Evolutionary conservation across 2,888 invertebrate species (phyloP), one percentile per base, ranked within the genome.

Genomic region (Heteropelma amictum): DNA sequence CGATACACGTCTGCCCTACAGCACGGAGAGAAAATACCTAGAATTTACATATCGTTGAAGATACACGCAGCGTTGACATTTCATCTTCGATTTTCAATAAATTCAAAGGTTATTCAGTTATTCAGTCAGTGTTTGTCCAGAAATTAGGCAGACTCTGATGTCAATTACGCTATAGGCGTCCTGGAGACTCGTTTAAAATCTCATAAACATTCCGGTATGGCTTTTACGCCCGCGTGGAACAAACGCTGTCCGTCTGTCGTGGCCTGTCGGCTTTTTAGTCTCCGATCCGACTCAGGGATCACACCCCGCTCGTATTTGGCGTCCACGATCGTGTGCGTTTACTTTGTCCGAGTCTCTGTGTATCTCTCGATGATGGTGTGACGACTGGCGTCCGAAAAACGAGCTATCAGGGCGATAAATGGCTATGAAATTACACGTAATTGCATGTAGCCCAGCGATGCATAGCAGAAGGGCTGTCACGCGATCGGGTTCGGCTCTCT

Each of bases 401-500:
- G 77, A 80, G 79, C 72, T 80, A 80, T 77, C 78, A 74, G 73
- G 45, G 68, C 76, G 81, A 80, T 82, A 83, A 85, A 85, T 79
- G 82, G 81, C 81, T 79, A 80, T 80, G 80, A 83, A 84, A 83
- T 82, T 82, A 81, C 79, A 75, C 76, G 78, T 82, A 80, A 84
- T 82, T 82, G 82, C 79, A 70, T 63, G 81, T 79, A 81, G 80
- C 80, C 77, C 74, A 76, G 67, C 67, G 71, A 67, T 67, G 67
- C 67, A 68, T 61, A 49, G 71, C 40, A 49, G 40, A 64, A 49
- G 70, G 51, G 75, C 76, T 84, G 86, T 87, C 87, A 87, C 87
- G 87, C 87, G 84, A 87, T 86, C 84, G 80, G 79, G 81, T 84
- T 85, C 85, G 81, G 80, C 67, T 54, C 23, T 77, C 71, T 45